These are phyloP conservation scores for Galendromus occidentalis DNA, from an alignment of 1,140 invertebrate species.

Conservation along the genomic window DNA sequence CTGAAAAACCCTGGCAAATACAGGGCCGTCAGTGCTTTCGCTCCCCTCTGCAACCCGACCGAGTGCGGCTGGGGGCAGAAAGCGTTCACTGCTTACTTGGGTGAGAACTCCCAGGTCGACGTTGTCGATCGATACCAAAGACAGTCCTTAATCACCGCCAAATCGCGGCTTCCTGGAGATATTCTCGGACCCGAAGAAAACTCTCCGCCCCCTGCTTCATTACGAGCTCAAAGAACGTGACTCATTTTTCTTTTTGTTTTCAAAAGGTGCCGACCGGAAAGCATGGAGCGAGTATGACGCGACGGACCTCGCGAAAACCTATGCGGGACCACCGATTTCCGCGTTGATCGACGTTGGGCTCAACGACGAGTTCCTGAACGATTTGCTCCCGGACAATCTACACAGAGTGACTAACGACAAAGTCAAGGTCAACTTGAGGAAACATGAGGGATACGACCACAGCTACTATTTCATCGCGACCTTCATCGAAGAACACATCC, in stretches of 20 bases:
- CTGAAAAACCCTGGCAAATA: conserved; percentile 79
- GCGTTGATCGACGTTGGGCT: conserved; percentile 78
- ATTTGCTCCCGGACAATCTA: conserved; percentile 65
- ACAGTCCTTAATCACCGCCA: no score
- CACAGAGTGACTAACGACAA: conserved; percentile 44
- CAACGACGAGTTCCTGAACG: conserved; percentile 55
- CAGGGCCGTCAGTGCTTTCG: conserved; percentile 80
- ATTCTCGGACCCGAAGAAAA: no score
- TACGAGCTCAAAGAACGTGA: no score
- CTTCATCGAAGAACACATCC: conserved; percentile 82
- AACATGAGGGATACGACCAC: conserved; percentile 60
- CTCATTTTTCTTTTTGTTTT: no score
- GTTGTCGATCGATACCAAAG: conserved; percentile 6
- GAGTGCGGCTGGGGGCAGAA: conserved; percentile 68
- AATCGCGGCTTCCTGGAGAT: no score
- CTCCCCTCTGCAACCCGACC: conserved; percentile 78
- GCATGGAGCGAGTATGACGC: conserved; percentile 76
- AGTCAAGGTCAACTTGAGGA: background rate
- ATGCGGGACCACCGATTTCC: conserved; percentile 58
- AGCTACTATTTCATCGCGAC: conserved; percentile 84
- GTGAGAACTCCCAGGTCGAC: conserved; percentile 26
- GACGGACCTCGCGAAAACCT: conserved; percentile 54
- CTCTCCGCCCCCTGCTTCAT: no score
- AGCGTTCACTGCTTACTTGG: conserved; percentile 69
- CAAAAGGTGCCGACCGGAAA: conserved; percentile 30